A percentile compares a stretch with the other conserved stretches of the same genome.
phyloP scores from a whole-genome alignment of 2,888 invertebrate genomes.

The Hoplodrina ambigua region DNA sequence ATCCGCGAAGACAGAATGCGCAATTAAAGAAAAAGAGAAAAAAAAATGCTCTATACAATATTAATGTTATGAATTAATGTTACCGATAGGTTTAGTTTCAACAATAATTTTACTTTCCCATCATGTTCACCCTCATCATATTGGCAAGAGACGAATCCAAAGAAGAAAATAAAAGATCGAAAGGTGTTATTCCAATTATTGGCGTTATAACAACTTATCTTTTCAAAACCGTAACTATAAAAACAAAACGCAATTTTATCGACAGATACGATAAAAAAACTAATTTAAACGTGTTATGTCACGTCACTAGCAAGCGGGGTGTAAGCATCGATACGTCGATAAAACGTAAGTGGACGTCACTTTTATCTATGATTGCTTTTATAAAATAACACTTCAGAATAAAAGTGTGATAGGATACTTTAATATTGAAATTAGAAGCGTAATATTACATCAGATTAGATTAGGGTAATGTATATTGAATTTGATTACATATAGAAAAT shows the following conservation, averaged over 20 bases:
- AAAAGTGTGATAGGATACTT: slow-evolving; percentile 11
- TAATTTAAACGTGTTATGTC: slow-evolving; percentile 38
- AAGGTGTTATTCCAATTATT: background rate
- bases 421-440: slow-evolving; percentile 2
- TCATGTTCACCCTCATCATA: too few relatives aligned
- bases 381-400: slow-evolving; percentile 19
- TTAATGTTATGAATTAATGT: too few relatives aligned
- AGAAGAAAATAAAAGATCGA: background rate
- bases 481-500: background rate
- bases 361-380: slow-evolving; percentile 16
- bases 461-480: slow-evolving; percentile 1
- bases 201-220: background rate
- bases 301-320: slow-evolving; percentile 31
- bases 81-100: too few relatives aligned
- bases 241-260: slow-evolving; percentile 30
- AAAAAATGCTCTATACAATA: too few relatives aligned
- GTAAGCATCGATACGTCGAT: slow-evolving; percentile 24
- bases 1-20: too few relatives aligned
- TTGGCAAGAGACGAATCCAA: background rate
- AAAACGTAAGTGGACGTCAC: slow-evolving; percentile 28
- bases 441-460: slow-evolving; percentile 9
- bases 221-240: background rate
- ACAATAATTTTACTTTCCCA: too few relatives aligned
- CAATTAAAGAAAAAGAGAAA: too few relatives aligned
- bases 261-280: slow-evolving; percentile 27